A percentile compares a stretch with the other conserved stretches of the same genome.
phyloP scores from a whole-genome alignment of 2,113 vertebrate species.

The Brienomyrus longianalis region DNA sequence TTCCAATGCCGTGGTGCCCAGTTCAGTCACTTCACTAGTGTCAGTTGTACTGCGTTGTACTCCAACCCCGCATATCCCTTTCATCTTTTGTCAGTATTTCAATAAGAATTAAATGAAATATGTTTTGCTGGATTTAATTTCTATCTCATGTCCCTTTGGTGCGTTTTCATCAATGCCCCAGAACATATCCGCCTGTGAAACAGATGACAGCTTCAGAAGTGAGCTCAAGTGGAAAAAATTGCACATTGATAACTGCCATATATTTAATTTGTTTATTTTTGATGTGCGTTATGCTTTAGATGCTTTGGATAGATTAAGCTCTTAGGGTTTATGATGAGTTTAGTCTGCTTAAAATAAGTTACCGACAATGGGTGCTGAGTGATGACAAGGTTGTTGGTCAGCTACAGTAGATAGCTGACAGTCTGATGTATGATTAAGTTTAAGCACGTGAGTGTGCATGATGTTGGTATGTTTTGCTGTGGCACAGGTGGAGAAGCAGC shows the following conservation, averaged over 20 bases:
- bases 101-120: too few species aligned
- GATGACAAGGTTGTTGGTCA: background rate
- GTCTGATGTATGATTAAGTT: background rate
- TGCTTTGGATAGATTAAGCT: background rate
- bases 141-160: background rate
- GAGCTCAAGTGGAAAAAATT: background rate
- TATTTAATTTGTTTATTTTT: background rate
- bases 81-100: background rate
- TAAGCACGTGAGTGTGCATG: background rate
- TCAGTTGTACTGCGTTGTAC: too few species aligned
- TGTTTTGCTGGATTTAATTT: background rate
- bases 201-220: conserved; percentile 8
- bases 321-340: background rate
- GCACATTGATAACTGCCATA: background rate
- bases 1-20: background rate
- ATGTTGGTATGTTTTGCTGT: background rate
- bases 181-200: background rate
- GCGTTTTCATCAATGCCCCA: background rate
- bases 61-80: background rate
- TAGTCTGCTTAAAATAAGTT: background rate
- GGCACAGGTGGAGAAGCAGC: conserved; percentile 66
- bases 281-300: background rate
- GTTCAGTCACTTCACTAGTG: background rate
- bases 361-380: background rate
- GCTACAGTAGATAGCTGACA: background rate